A percentile compares a stretch with the other conserved stretches of the same genome.
These are phyloP conservation scores for Phocoena phocoena DNA, from an alignment of 2,113 vertebrate species.

Conservation along the genomic window DNA sequence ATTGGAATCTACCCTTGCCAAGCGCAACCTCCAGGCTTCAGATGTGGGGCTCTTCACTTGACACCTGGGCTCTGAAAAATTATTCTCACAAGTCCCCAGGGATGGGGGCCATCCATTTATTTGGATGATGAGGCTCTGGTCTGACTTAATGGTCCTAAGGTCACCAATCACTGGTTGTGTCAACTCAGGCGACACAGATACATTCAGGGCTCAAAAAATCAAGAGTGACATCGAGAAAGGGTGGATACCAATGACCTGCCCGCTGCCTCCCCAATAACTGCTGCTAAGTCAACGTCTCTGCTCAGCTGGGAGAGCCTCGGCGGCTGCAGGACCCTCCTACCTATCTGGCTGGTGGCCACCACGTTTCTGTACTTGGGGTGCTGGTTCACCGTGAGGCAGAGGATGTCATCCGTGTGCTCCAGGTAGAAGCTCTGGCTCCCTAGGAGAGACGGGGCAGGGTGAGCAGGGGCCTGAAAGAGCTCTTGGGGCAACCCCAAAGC, in stretches of 20 bases:
- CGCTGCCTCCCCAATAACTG: background rate
- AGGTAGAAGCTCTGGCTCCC: conserved; percentile 98
- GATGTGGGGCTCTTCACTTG: background rate
- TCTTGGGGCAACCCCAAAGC: background rate
- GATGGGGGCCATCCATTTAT: background rate
- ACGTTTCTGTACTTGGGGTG: conserved; percentile 98
- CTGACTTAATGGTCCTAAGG: background rate
- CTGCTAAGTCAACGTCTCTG: background rate
- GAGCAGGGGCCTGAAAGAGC: background rate
- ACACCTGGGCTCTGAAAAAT: background rate
- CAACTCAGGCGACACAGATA: background rate
- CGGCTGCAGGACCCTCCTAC: conserved; percentile 82
- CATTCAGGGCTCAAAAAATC: background rate
- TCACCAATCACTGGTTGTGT: background rate
- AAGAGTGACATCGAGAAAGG: background rate
- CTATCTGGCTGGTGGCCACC: conserved; percentile 97
- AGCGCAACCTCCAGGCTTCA: background rate
- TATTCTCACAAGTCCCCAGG: background rate
- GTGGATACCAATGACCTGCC: background rate
- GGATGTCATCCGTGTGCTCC: conserved; percentile 98
- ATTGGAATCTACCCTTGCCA: too few species aligned
- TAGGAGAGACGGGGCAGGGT: conserved; percentile 65
- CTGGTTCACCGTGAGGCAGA: conserved; percentile 97
- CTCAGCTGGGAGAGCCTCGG: too few species aligned
- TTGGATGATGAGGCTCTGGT: background rate